Conservation (phyloP, 1,140 invertebrate genomes). For the Frieseomelitta varia region DNA sequence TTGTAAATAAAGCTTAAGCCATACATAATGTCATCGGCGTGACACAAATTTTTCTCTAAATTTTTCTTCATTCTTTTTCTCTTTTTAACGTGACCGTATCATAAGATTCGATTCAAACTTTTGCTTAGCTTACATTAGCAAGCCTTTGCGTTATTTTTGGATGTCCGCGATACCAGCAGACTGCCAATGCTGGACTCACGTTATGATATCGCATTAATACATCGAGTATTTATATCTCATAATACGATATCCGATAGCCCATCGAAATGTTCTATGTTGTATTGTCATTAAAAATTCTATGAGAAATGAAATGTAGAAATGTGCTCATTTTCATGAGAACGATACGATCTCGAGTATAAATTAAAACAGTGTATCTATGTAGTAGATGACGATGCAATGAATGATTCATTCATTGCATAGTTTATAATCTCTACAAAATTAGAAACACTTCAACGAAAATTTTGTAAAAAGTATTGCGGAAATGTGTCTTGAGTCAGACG, state of each 20-base stretch:
- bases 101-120: conserved; percentile 56
- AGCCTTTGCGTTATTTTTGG: conserved; percentile 65
- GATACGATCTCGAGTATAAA: background rate
- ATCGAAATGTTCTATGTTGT: background rate
- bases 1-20: conserved; percentile 57
- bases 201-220: conserved; percentile 54
- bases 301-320: background rate
- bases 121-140: conserved; percentile 68
- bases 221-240: conserved; percentile 21
- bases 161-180: conserved; percentile 30
- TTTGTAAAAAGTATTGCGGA: conserved; percentile 29
- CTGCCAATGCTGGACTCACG: conserved; percentile 49
- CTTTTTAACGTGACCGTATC: background rate
- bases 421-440: conserved; percentile 42
- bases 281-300: background rate
- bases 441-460: conserved; percentile 35
- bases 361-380: conserved; percentile 1
- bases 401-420: conserved; percentile 53
- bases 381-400: background rate
- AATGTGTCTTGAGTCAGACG: conserved; percentile 47
- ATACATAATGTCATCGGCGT: conserved; percentile 19
- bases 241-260: background rate
- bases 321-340: background rate
- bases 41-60: conserved; percentile 41
- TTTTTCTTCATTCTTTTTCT: background rate